These are phyloP conservation scores for Helostoma temminkii DNA, from an alignment of 2,797 vertebrate genomes.

Conservation along the genomic window DNA sequence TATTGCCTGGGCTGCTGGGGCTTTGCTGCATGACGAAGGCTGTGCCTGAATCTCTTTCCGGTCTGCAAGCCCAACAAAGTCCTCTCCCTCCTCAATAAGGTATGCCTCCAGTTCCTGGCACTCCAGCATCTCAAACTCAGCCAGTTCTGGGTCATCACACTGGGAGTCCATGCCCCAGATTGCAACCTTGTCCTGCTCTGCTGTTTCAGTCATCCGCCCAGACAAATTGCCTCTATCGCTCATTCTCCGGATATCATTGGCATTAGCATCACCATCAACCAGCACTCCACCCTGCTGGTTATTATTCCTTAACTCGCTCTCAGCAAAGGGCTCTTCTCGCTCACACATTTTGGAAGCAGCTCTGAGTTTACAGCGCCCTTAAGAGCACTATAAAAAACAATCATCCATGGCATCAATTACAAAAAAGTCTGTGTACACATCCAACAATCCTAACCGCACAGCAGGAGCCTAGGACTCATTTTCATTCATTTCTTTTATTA, in stretches of 20 bases:
- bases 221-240: conserved; percentile 73
- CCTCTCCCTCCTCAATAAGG: conserved; percentile 78
- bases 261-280: conserved; percentile 89
- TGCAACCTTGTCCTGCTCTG: conserved; percentile 84
- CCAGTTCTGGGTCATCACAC: conserved; percentile 85
- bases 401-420: conserved; percentile 49
- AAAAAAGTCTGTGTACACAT: conserved; percentile 30
- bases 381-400: conserved; percentile 56
- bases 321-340: conserved; percentile 54
- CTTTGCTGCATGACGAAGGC: conserved; percentile 16
- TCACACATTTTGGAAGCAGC: conserved; percentile 76
- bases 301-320: conserved; percentile 87
- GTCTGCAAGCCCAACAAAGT: conserved; percentile 68
- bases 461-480: conserved; percentile 9
- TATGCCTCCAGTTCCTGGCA: conserved; percentile 85
- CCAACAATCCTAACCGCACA: conserved; percentile 31
- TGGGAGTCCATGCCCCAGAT: conserved; percentile 83
- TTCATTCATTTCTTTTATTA: conserved; percentile 43
- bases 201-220: conserved; percentile 67
- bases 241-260: conserved; percentile 87
- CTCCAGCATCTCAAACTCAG: conserved; percentile 86
- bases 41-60: conserved; percentile 22
- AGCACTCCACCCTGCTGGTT: conserved; percentile 81
- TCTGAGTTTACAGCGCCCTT: conserved; percentile 53
- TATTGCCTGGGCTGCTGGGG: conserved; percentile 16